A percentile compares a stretch with the other conserved stretches of the same genome.
Evolutionary conservation across 1,140 invertebrate genomes (phyloP).

Genomic region (Pinna nobilis): DNA sequence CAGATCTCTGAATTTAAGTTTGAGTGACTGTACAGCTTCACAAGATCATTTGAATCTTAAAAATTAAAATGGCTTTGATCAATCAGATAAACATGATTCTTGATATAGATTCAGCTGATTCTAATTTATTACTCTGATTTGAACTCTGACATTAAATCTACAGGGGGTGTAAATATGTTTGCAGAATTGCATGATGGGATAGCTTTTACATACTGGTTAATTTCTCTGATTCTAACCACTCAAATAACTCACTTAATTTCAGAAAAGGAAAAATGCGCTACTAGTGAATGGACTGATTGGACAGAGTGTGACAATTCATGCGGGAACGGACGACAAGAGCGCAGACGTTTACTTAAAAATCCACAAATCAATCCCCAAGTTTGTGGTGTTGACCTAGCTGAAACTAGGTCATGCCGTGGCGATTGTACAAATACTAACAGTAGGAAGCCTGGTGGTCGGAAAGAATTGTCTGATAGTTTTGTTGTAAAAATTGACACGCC

Average conservation of each 20-base stretch:
- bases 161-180: neutral
- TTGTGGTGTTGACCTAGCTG: slow-evolving; percentile 72
- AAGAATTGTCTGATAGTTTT: slow-evolving; percentile 67
- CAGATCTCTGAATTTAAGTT: too few relatives aligned
- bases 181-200: neutral
- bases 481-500: slow-evolving; percentile 60
- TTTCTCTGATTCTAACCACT: neutral
- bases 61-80: neutral
- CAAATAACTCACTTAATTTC: slow-evolving; percentile 38
- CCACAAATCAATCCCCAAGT: slow-evolving; percentile 74
- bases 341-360: slow-evolving; percentile 76
- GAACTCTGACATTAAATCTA: slow-evolving; percentile 3
- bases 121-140: neutral
- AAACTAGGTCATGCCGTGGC: slow-evolving; percentile 74
- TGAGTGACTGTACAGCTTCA: too few relatives aligned
- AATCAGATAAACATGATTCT: neutral
- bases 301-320: slow-evolving; percentile 78
- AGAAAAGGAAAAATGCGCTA: slow-evolving; percentile 77
- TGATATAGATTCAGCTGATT: neutral
- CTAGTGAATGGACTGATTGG: slow-evolving; percentile 79
- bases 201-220: slow-evolving; percentile 6
- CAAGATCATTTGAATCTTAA: too few relatives aligned
- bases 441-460: slow-evolving; percentile 64
- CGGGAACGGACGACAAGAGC: slow-evolving; percentile 76
- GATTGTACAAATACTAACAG: slow-evolving; percentile 42